Base-by-base conservation (phyloP, 2,113 vertebrate genomes). In the Calidris pugnax region DNA sequence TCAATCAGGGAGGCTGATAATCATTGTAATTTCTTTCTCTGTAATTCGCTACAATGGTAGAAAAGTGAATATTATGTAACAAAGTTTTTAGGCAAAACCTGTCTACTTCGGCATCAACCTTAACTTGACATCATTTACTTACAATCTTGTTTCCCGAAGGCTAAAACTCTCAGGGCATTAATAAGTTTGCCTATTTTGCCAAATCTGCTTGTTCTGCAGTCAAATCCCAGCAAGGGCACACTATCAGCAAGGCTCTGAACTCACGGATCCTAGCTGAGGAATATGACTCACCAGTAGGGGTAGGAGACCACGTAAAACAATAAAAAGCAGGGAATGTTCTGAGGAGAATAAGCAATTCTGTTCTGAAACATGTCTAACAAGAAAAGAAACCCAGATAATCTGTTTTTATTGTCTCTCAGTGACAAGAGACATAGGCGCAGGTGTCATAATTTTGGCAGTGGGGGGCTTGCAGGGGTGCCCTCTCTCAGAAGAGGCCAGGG, bases 141-240 rank as follows among this genome's bases (percentile, higher is more conserved):
- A 84, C 33, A 53, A 84, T 94, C 60, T 85, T 79, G 53, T 95
- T 75, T 95, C 79, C 62, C 85, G 73, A 62, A 74, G 91, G 50
- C 51, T 90, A 27, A 94, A 95, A 79, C 51, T 90, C 62, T 43
- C 27, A 94, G 28, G 7, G 59, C 74, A 50, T 92, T 97, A 67
- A 67, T 87, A 96, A 96, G 74, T 94, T 93, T 95, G 56, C 12
- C 55, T 87, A 11, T 17, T 39, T 39, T 39, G 37, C 37, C 71
- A 96, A 87, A 68, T 88, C 48, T 67, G 33, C 33, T 93, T 87
- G 50, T 93, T 96, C 72, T 95, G 8, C 50, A 84, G 94, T 55
- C 51, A 93, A 87, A 93, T 79, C 39, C 21, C 60, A 93, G 30
- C 60, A 96, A 94, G 72, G 56, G 17, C 28, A 96, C n/a, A 47